phyloP scores from a whole-genome alignment of 2,113 vertebrate genomes.

The Siniperca chuatsi region DNA sequence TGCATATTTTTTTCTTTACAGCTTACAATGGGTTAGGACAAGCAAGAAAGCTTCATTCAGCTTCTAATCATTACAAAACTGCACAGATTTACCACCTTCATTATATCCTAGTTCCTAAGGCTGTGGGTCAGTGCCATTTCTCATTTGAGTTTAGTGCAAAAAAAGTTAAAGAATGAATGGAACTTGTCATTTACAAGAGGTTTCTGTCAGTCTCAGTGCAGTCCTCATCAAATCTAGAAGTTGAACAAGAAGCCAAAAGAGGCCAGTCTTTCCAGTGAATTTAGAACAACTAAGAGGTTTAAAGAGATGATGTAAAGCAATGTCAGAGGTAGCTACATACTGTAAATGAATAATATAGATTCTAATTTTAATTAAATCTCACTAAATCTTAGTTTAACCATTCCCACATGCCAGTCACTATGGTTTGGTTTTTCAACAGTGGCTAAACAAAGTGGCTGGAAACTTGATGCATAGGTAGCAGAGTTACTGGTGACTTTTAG shows the following conservation, averaged over 20 bases:
- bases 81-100: background rate
- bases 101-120: background rate
- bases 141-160: background rate
- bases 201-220: background rate
- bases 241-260: background rate
- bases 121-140: background rate
- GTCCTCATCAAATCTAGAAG: background rate
- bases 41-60: background rate
- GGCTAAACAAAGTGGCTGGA: slow-evolving; percentile 17
- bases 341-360: background rate
- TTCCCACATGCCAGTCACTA: slow-evolving; percentile 4
- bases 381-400: slow-evolving; percentile 19
- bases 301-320: background rate
- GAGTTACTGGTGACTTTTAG: slow-evolving; percentile 19
- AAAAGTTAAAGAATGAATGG: background rate
- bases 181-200: background rate
- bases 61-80: background rate
- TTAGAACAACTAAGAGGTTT: background rate
- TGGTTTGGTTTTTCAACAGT: background rate
- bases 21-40: background rate
- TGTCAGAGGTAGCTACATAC: background rate
- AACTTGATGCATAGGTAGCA: slow-evolving; percentile 10
- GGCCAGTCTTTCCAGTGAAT: background rate
- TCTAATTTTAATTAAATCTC: background rate
- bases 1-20: background rate